Percentiles rank a stretch among this genome's conserved stretches.
Conservation (phyloP, 2,888 invertebrate species). For the Acronicta aceris region DNA sequence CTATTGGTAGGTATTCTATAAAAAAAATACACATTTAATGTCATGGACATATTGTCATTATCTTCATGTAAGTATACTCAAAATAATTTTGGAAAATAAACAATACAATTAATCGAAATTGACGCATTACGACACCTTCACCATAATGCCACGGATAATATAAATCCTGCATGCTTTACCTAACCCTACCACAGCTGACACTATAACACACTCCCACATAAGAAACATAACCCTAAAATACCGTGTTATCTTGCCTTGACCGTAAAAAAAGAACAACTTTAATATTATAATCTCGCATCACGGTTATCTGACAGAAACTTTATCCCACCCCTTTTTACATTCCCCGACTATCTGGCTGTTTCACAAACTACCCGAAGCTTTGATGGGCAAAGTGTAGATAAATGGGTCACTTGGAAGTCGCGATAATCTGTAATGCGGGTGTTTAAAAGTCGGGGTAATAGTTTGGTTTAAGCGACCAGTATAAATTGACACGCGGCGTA, state of each 20-base stretch:
- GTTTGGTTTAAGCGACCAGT: not conserved
- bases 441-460: slow-evolving; percentile 31
- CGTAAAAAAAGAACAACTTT: slow-evolving; percentile 36
- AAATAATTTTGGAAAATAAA: too few relatives aligned
- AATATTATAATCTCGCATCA: slow-evolving; percentile 44
- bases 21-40: too few relatives aligned
- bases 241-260: slow-evolving; percentile 19
- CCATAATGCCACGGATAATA: too few relatives aligned
- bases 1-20: too few relatives aligned
- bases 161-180: too few relatives aligned
- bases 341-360: slow-evolving; percentile 39
- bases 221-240: slow-evolving; percentile 2
- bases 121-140: too few relatives aligned
- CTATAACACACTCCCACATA: slow-evolving; percentile 4
- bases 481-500: not conserved
- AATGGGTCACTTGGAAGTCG: slow-evolving; percentile 30
- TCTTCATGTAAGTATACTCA: too few relatives aligned
- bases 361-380: slow-evolving; percentile 45
- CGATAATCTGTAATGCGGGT: slow-evolving; percentile 51
- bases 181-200: not conserved
- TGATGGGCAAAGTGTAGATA: slow-evolving; percentile 42
- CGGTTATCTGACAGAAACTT: slow-evolving; percentile 38
- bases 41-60: too few relatives aligned
- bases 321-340: slow-evolving; percentile 51
- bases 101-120: too few relatives aligned